Base-by-base conservation (phyloP, 2,113 vertebrate species). In the Pseudorhombus dupliciocellatus region DNA sequence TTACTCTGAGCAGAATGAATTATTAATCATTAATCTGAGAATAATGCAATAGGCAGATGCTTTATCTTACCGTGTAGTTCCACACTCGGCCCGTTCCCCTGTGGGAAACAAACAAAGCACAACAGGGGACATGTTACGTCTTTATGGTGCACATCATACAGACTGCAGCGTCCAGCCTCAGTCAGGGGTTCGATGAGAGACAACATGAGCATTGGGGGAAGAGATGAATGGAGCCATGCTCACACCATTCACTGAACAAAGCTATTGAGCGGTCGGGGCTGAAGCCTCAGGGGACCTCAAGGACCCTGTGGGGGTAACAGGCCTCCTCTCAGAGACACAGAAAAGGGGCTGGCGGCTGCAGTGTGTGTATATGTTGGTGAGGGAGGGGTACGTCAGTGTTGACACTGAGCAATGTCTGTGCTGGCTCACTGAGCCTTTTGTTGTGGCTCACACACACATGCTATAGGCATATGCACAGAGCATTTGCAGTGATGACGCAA, bases 81-180 rank as follows among this genome's bases (percentile, higher is more conserved):
- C 98, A 0, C 97, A 99, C 68, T 99, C 97, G 0, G 97, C 96
- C 88, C 96, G 93, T 89, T 99, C 97, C 85, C 98, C 98, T 99
- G 75, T 0, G 83, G 59, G 84, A 57, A 66, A 66, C 62, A 28
- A 12, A 58, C 42, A 58, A 66, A 83, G 74, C n/a, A 84, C 67
- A 78, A 70, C 42, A 22, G 84, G 58, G 71, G 55, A 79, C 68
- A 60, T 60, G 76, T 90, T 72, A 80, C 58, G 62, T 71, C 79
- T 83, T 79, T 72, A 73, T 73, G 44, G 55, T 65, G 67, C 67
- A 75, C 24, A 75, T 82, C 73, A 63, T 54, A 30, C 75, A 70
- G 72, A 83, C 70, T 66, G 16, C 68, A 64, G 77, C 51, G 74
- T 83, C 52, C 44, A 51, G 55, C 18, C 30, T 73, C 62, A 74